Evolutionary conservation across 2,797 vertebrate genomes (phyloP).

Genomic region (Tamandua tetradactyla): DNA sequence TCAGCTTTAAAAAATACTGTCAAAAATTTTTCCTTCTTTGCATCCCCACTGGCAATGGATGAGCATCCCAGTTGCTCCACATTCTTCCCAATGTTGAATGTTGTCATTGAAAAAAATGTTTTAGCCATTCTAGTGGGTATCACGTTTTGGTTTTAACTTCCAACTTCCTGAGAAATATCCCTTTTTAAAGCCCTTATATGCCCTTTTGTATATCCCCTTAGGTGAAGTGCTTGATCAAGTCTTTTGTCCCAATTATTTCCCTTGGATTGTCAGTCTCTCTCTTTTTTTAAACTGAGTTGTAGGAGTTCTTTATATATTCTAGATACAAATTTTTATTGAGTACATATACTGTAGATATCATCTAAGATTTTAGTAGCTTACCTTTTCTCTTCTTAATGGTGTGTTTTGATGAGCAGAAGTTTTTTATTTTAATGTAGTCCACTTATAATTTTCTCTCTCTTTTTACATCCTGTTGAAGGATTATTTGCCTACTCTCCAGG

Average conservation of each 20-base stretch:
- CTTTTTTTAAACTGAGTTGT: neutral
- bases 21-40: neutral
- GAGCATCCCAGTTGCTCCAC: neutral
- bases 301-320: neutral
- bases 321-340: neutral
- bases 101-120: neutral
- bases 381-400: neutral
- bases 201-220: neutral
- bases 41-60: neutral
- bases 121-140: neutral
- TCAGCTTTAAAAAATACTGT: neutral
- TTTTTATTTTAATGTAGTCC: neutral
- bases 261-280: neutral
- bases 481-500: neutral
- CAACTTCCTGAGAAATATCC: neutral
- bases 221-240: neutral
- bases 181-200: neutral
- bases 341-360: neutral
- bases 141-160: neutral
- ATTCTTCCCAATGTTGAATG: neutral
- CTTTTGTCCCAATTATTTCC: neutral
- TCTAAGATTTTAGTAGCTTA: neutral
- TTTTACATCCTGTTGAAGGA: neutral
- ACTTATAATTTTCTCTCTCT: constrained; percentile 1
- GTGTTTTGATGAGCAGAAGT: neutral